Evolutionary conservation across 2,888 invertebrate species (phyloP), one percentile per base, ranked within the genome.

Genomic region (Stegana nigrithorax): DNA sequence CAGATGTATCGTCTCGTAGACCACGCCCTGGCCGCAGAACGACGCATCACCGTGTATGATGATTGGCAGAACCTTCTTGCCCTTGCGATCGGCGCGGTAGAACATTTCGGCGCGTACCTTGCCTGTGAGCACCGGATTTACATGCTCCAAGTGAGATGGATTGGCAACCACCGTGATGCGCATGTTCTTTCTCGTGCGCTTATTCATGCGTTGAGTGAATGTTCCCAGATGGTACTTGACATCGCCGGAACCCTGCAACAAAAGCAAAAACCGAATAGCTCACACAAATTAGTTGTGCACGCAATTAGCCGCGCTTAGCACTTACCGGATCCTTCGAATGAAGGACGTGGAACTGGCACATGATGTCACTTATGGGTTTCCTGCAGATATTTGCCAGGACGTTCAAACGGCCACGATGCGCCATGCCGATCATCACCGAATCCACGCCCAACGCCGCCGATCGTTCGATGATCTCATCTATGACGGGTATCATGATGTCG

Each of bases 401-500:
- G 82, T 95, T 95, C 27, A 95, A 86, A 17, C 95, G 90, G 57
- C 94, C 94, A 85, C 92, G 89, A 83, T 92, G 92, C 0, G 92
- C 91, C 93, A 93, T 93, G 66, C 93, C 98, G 91, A 98, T 96
- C 59, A 96, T 92, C 73, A 97, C 91, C 32, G 96, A 97, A 83
- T 98, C 97, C 0, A 98, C 96, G 0, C 98, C 98, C 14, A 92
- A 87, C 58, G 92, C 91, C 4, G 96, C 97, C 4, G 97, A 97
- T 42, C 91, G 91, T 84, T 99, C 98, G 76, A 99, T 97, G 53
- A 98, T 92, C 84, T 96, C 94, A 86, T 99, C 98, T 93, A 99
- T 95, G 0, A 97, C 96, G 0, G 99, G 98, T 75, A 99, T 98
- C 75, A 99, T 88, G 72, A 97, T 96, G 88, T 99, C 99, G 86